A percentile compares a stretch with the other conserved stretches of the same genome.
phyloP scores from a whole-genome alignment of 2,113 vertebrate species.

The Copsychus sechellarum region DNA sequence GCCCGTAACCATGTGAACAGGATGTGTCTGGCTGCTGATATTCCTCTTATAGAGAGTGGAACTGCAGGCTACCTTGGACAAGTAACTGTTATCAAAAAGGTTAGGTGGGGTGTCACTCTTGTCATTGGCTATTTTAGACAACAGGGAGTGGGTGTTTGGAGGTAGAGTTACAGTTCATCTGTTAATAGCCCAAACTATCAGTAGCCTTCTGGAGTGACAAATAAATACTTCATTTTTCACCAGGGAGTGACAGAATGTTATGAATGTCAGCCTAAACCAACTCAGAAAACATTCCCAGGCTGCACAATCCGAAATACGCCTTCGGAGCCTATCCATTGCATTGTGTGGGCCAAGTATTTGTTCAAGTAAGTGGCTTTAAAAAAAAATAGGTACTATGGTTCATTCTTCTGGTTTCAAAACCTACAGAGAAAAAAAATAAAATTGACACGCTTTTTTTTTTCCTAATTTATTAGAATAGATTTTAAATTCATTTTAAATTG shows the following conservation, averaged over 20 bases:
- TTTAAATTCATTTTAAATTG: not conserved
- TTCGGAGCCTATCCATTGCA: constrained; percentile 98
- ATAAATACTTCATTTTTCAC: constrained; percentile 22
- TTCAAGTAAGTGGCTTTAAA: constrained; percentile 87
- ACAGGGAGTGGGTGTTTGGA: not conserved
- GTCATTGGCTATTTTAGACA: not conserved
- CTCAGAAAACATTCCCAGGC: constrained; percentile 97
- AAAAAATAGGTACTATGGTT: not conserved
- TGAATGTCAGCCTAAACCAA: constrained; percentile 95
- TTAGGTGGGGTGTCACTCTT: constrained; percentile 37
- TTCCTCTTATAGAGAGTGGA: constrained; percentile 96
- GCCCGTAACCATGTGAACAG: constrained; percentile 98
- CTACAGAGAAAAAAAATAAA: not conserved
- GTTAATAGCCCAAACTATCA: not conserved
- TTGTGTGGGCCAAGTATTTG: constrained; percentile 98
- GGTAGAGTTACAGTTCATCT: not conserved
- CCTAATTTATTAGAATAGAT: not conserved
- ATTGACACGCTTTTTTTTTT: too few relatives aligned
- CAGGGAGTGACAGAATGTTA: constrained; percentile 97
- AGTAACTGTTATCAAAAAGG: constrained; percentile 98
- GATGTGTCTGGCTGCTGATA: constrained; percentile 96
- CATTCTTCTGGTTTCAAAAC: not conserved
- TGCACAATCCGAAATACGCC: constrained; percentile 98
- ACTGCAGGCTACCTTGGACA: constrained; percentile 98
- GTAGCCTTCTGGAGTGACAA: not conserved